Evolutionary conservation across 2,797 vertebrate species (phyloP), one percentile per base, ranked within the genome.

Genomic region (Hafferia zeledoni): DNA sequence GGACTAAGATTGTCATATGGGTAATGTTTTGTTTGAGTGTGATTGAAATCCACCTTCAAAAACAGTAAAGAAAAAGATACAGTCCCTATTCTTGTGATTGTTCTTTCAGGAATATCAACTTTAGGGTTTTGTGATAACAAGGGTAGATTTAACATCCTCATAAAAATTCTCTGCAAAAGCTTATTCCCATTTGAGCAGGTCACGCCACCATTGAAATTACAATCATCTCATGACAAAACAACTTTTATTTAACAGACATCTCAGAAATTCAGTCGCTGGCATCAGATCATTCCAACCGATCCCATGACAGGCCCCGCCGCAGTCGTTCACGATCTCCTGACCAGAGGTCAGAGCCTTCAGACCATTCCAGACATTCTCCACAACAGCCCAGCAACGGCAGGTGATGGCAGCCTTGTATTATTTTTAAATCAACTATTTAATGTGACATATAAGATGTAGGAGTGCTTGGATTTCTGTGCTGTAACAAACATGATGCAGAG

Each of bases 251-350:
- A 94, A 98, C 98, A 99, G 99, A 99, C 98, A 99, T 99, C 98
- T 99, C 99, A 98, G 99, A 99, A 98, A 99, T 99, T 97, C 99
- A 99, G 98, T 99, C 99, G 88, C 97, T 99, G 98, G 99, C 98
- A 96, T 99, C 99, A 69, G 99, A 99, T 98, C 99, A 99, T 98
- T 99, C 99, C 95, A 99, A 98, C 97, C 99, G 98, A 97, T 99
- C 99, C 41, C 99, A 99, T 89, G 99, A 99, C 97, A 98, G 99
- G 96, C 98, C 98, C 92, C 98, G 98, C 88, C 99, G 99, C 98
- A 99, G 98, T 97, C 98, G 98, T 82, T 99, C 99, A 55, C 98
- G 98, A 76, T 99, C 99, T 96, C 99, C 99, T 83, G 99, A 99
- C 98, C 98, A 99, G 93, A 98, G 98, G 94, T 99, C 99, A 37